A percentile compares a stretch with the other conserved stretches of the same genome.
Conservation (phyloP, 2,113 vertebrate genomes). For the Tragelaphus scriptus region DNA sequence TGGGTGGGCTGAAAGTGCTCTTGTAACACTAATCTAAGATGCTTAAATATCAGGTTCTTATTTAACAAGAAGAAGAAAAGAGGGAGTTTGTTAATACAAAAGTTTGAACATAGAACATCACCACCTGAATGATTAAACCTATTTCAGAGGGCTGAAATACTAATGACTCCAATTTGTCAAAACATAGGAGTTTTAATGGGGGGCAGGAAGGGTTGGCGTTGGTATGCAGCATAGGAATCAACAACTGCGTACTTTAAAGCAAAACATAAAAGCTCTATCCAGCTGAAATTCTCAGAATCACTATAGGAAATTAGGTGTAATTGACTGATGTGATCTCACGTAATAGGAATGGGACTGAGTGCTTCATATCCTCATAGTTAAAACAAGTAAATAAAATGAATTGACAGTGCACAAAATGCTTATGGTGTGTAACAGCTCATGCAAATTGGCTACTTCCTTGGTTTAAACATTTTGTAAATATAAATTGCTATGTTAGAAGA, state of each 20-base stretch:
- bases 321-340: constrained; percentile 58
- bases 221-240: constrained; percentile 44
- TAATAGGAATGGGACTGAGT: constrained; percentile 56
- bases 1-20: constrained; percentile 54
- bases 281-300: constrained; percentile 67
- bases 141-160: constrained; percentile 58
- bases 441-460: constrained; percentile 30
- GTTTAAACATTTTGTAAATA: constrained; percentile 45
- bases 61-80: constrained; percentile 41
- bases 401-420: constrained; percentile 42
- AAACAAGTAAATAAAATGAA: constrained; percentile 62
- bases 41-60: constrained; percentile 58
- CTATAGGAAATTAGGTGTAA: constrained; percentile 69
- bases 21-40: constrained; percentile 57
- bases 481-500: not conserved
- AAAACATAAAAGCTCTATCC: constrained; percentile 58
- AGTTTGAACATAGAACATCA: constrained; percentile 43
- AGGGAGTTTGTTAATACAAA: constrained; percentile 39
- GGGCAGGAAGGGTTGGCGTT: constrained; percentile 39
- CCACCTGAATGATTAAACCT: constrained; percentile 61
- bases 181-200: constrained; percentile 56
- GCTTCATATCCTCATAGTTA: constrained; percentile 46
- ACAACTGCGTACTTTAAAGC: constrained; percentile 49
- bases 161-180: constrained; percentile 71
- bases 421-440: not conserved